Evolutionary conservation across 2,888 invertebrate species (phyloP), one percentile per base, ranked within the genome.

Genomic region (Anaspis maculata): DNA sequence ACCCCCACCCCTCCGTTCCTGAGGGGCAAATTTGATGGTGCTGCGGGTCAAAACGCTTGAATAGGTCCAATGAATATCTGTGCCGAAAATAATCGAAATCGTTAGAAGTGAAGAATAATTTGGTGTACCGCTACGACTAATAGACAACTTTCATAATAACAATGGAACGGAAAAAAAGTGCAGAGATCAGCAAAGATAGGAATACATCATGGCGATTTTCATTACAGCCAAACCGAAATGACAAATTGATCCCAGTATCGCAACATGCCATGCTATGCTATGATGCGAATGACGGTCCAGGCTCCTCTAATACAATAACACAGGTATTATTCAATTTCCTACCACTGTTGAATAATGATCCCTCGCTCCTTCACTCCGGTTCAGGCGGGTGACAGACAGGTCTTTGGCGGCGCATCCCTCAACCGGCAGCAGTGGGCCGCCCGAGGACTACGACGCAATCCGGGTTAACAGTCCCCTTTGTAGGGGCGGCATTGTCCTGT

Each of bases 301-400:
- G 19, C 19, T 27, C 28, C 31, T 28, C 35, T 42, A 48, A 45
- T 48, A 43, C 39, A 39, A 42, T 40, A 43, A 43, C 41, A 50
- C n/a, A n/a, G n/a, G n/a, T n/a, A n/a, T n/a, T 48, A 50, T 54
- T 49, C 50, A 54, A 54, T 54, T 49, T 50, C 43, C 39, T n/a
- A n/a, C n/a, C 41, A 23, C 12, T 4, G 28, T 38, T 49, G 49
- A 53, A 46, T 53, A 53, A 53, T 49, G 49, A 48, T 42, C 39
- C 39, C 33, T 42, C 37, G 34, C 38, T 37, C n/a, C 42, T 37
- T 44, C 37, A 44, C 36, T 42, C 43, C 39, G 34, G 45, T 36
- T 39, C 32, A 38, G n/a, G n/a, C 27, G 25, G 21, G 25, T 37
- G 35, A 36, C 30, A 27, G 44, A 42, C 44, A 45, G 40, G 32